Evolutionary conservation across 2,888 invertebrate species (phyloP), one percentile per base, ranked within the genome.

Genomic region (Fragum whitleyi): DNA sequence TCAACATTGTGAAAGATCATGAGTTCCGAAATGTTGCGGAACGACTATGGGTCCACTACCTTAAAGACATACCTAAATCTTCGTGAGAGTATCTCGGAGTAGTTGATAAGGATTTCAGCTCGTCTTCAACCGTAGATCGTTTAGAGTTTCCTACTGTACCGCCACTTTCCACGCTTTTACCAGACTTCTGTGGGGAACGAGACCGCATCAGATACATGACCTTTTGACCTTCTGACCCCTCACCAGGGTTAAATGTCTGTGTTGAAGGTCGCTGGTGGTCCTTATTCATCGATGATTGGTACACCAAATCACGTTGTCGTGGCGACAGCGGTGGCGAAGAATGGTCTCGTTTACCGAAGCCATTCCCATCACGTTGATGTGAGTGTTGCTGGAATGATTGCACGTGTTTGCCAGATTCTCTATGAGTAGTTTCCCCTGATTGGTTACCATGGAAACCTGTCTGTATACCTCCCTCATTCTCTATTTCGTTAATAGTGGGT

Each of bases 31-130:
- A n/a, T n/a, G n/a, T n/a, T n/a, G n/a, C n/a, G n/a, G n/a, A n/a
- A n/a, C n/a, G n/a, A n/a, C n/a, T n/a, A n/a, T n/a, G n/a, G n/a
- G n/a, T n/a, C n/a, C n/a, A n/a, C n/a, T n/a, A n/a, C n/a, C n/a
- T n/a, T n/a, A n/a, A 36, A 3, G 32, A 47, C 23, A 16, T 80
- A 74, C 85, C 85, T 14, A 79, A 69, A 32, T 85, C 85, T 59
- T 85, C 85, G 61, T 85, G 81, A 6, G 85, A 82, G 26, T 71
- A 74, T 53, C 85, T 79, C 11, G 81, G 77, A 1, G 85, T 85
- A 7, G 81, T 85, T 1, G 85, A 85, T 23, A 85, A 53, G 19
- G 79, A 77, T 32, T 81, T 68, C 36, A 85, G 61, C 67, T 85
- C 85, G 21, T 81, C 81, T 53, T 85, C 85, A 14, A 62, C 28